Base-by-base conservation (phyloP, 2,888 invertebrate species). In the Hemithea aestivaria region DNA sequence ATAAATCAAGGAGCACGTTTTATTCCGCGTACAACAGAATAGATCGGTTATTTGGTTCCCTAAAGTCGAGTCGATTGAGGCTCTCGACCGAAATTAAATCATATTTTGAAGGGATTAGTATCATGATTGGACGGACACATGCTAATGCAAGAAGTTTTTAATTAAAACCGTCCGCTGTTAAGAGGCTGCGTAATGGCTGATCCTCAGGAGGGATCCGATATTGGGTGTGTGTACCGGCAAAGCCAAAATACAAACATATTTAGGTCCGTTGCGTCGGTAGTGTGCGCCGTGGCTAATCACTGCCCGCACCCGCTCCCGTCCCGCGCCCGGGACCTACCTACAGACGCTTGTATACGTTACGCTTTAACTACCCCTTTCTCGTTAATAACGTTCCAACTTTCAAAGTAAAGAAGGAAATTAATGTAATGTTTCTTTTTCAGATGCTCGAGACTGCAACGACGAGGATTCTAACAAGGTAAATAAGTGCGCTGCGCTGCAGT, bases 111-210 rank as follows among this genome's bases (percentile, higher is more conserved):
- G 70, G 74, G 76, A 77, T 80, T 78, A 78, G 73, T 66, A 73
- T 68, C 72, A 71, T 73, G 73, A 77, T 73, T 72, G 73, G 73
- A 64, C 73, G 72, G 74, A 75, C 77, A 77, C 79, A 82, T 79
- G 84, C 73, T 84, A 84, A 83, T 83, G 83, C 72, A 83, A 83
- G 85, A 85, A 87, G 85, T 85, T 85, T 87, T 87, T 87, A 87
- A 87, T 87, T 87, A 87, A 87, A 87, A 82, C 77, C 77, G 80
- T 71, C 73, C 73, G 75, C 66, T 72, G 84, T 76, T 83, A 87
- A 85, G 85, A 85, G 85, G 83, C 83, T 81, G 74, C 73, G 79
- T 83, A 84, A 84, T 82, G 73, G 82, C 74, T 74, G 79, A 83
- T 82, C 82, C 82, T 76, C 73, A 66, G 69, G 73, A 80, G 81